Evolutionary conservation across 2,797 vertebrate species (phyloP).

Genomic region (Hydrolagus colliei): DNA sequence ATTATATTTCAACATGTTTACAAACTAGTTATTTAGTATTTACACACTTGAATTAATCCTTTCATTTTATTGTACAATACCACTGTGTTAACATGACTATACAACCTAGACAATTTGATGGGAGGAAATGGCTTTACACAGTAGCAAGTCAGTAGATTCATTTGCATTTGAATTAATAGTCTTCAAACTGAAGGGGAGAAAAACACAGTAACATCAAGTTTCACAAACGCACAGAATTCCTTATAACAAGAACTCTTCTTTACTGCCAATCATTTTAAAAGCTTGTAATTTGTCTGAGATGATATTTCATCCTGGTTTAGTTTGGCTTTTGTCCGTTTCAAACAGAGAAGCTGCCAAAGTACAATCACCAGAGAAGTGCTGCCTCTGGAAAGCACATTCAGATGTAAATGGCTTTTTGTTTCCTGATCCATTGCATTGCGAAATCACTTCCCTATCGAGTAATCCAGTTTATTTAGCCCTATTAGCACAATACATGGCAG

Average conservation of each 20-base stretch:
- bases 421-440: not conserved
- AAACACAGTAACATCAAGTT: not conserved
- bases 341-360: not conserved
- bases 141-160: not conserved
- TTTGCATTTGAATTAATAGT: not conserved
- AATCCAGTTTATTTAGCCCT: not conserved
- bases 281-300: not conserved
- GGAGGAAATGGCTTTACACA: not conserved
- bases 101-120: not conserved
- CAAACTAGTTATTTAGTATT: not conserved
- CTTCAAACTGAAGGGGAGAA: not conserved
- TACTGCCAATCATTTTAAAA: not conserved
- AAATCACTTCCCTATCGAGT: not conserved
- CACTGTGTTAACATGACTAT: not conserved
- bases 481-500: not conserved
- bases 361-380: not conserved
- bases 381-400: not conserved
- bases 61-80: not conserved
- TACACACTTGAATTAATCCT: not conserved
- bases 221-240: not conserved
- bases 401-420: not conserved
- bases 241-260: not conserved
- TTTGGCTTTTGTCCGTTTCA: not conserved
- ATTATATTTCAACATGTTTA: no score
- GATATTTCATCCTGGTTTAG: not conserved